Base-by-base conservation (phyloP, 1,140 invertebrate species). In the Dolichoris vasculosae region DNA sequence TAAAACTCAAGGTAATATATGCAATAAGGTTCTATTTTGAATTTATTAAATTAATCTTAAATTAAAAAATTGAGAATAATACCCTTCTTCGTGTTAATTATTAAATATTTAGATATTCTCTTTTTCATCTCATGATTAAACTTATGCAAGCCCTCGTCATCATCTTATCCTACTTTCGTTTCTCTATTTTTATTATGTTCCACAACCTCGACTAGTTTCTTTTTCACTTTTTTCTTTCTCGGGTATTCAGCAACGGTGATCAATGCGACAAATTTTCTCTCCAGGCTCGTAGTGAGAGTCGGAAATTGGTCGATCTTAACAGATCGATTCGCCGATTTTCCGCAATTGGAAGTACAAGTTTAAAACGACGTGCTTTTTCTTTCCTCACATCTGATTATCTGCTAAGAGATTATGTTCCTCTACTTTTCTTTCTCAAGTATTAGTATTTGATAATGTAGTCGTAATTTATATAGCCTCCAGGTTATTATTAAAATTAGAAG, bases 341-440 rank as follows among this genome's bases (percentile, higher is more conserved):
- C 71, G 48, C 79, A 75, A 77, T 82, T 88, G 89, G 91, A 92
- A 93, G 91, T 92, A 90, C 89, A 84, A 83, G 75, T 83, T 81
- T 32, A 43, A 20, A 59, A 38, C 86, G 87, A 83, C 84, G 87
- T 86, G 88, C 23, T 87, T 87, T 40, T 59, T 88, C 88, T 59
- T 32, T 59, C 40, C n/a, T 76, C 82, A 38, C 80, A 43, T 64
- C 20, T 63, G 32, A 69, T 69, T 69, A 13, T 9, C 2, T 69
- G 3, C 32, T 38, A 38, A 38, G 35, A 69, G 15, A 69, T 69
- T 32, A 43, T 73, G 17, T 20, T 38, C 15, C 6, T 55, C 7
- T 46, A 46, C 43, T 75, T 20, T 82, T 69, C 15, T 48, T 51
- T 71, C 26, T 43, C 26, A 38, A 77, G 0, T 26, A 4, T 26